Percentiles rank a stretch among this genome's conserved stretches.
Evolutionary conservation across 2,888 invertebrate genomes (phyloP).

Genomic region (Bombylius major): DNA sequence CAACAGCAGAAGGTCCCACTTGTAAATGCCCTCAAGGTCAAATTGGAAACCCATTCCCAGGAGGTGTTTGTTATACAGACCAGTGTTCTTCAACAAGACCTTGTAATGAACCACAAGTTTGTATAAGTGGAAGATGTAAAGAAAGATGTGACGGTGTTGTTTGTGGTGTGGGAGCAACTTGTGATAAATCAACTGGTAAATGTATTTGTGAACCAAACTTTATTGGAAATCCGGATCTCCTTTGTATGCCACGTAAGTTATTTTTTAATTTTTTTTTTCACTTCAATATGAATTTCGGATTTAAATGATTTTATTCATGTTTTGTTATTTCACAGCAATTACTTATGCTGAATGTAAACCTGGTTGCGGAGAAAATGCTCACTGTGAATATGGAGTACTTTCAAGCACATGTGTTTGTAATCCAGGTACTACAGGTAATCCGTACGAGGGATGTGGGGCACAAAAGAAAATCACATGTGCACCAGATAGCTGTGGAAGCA

Average conservation of each 20-base stretch:
- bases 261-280: neutral
- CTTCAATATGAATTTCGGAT: neutral
- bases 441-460: slow-evolving; percentile 66
- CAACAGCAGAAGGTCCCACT: slow-evolving; percentile 70
- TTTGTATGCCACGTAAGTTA: slow-evolving; percentile 83
- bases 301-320: no score
- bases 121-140: slow-evolving; percentile 78
- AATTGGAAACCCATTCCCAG: slow-evolving; percentile 83
- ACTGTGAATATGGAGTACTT: slow-evolving; percentile 66
- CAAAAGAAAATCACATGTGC: slow-evolving; percentile 59
- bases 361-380: slow-evolving; percentile 68
- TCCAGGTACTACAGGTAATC: slow-evolving; percentile 73
- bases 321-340: slow-evolving; percentile 46
- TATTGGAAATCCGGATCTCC: slow-evolving; percentile 75
- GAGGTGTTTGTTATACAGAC: slow-evolving; percentile 71
- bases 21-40: slow-evolving; percentile 80
- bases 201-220: slow-evolving; percentile 81
- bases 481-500: slow-evolving; percentile 58
- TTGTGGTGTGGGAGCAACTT: slow-evolving; percentile 79
- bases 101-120: slow-evolving; percentile 66
- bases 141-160: slow-evolving; percentile 76
- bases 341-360: slow-evolving; percentile 67
- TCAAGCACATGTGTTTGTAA: slow-evolving; percentile 72
- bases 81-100: slow-evolving; percentile 65
- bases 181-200: slow-evolving; percentile 65